Base-by-base conservation (phyloP, 2,888 invertebrate genomes). In the Polyommatus icarus region DNA sequence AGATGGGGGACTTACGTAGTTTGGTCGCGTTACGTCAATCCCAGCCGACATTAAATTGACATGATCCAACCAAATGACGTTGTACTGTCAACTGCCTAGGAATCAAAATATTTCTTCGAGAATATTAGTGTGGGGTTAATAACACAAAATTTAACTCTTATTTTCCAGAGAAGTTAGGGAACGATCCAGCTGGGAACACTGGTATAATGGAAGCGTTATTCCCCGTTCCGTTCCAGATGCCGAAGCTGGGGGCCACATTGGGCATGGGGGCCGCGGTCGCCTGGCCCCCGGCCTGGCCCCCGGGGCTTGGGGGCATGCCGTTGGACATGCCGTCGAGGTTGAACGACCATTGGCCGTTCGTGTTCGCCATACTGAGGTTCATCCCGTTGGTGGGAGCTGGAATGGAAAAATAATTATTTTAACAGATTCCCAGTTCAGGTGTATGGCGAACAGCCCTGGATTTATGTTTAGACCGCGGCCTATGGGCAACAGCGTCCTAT, bases 351-450 rank as follows among this genome's bases (percentile, higher is more conserved):
- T 76, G 29, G 5, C 80, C 80, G 67, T 80, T 81, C 18, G 57
- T 77, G 67, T 79, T 84, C 29, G 79, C 79, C 81, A 88, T 79
- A 5, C 84, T 86, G 7, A 89, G 57, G 78, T 85, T 88, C 79
- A 87, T 81, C 3, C 88, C 89, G 72, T 83, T 84, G n/a, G 83
- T 80, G 57, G 87, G 85, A 15, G 87, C 89, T 87, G 84, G 59
- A 87, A 88, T 77, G 76, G 80, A 57, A 46, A 46, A 2, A 3
- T 10, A 7, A 10, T 46, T 46, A 0, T 46, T 0, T 10, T 3
- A 46, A 0, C 46, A 46, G 46, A 46, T 10, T 46, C 46, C 36
- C 0, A 36, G 36, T 29, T 29, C 29, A 29, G 3, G 29, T 29
- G 29, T 29, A 29, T 29, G 29, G 29, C 29, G 3, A 29, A 29